Evolutionary conservation across 2,888 invertebrate species (phyloP).

Genomic region (Trissoscelio sp.): DNA sequence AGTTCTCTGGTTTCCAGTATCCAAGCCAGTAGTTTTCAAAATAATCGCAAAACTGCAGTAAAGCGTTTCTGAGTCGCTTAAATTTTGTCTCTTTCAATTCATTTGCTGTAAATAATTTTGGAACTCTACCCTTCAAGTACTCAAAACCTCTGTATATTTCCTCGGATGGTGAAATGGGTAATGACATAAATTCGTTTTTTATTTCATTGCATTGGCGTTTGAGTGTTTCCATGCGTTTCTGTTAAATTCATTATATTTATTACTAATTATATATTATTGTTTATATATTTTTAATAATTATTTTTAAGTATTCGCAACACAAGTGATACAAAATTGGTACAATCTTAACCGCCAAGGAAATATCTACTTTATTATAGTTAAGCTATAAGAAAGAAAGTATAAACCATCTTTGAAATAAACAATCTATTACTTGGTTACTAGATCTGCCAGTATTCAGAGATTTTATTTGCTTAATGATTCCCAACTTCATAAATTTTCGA

Average conservation of each 20-base stretch:
- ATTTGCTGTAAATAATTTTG: background rate
- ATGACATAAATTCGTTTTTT: conserved; percentile 16
- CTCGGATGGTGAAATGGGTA: conserved; percentile 5
- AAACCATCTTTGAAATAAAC: background rate
- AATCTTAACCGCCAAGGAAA: too few relatives aligned
- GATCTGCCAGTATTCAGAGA: background rate
- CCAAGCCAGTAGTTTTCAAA: conserved; percentile 10
- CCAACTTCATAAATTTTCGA: background rate
- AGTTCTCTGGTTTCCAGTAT: conserved; percentile 13
- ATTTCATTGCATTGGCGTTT: conserved; percentile 21
- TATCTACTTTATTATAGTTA: background rate
- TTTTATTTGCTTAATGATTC: background rate
- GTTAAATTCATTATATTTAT: background rate
- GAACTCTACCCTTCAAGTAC: background rate
- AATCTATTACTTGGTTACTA: background rate
- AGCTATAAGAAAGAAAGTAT: background rate
- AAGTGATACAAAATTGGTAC: too few relatives aligned
- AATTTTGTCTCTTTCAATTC: conserved; percentile 2
- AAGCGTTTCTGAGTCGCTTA: background rate
- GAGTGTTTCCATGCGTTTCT: conserved; percentile 2
- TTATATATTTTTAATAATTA: too few relatives aligned
- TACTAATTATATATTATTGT: background rate
- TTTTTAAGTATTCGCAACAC: too few relatives aligned
- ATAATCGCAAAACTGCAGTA: conserved; percentile 8
- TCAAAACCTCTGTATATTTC: background rate